phyloP scores from a whole-genome alignment of 2,888 invertebrate species.

The Lampropteryx suffumata region DNA sequence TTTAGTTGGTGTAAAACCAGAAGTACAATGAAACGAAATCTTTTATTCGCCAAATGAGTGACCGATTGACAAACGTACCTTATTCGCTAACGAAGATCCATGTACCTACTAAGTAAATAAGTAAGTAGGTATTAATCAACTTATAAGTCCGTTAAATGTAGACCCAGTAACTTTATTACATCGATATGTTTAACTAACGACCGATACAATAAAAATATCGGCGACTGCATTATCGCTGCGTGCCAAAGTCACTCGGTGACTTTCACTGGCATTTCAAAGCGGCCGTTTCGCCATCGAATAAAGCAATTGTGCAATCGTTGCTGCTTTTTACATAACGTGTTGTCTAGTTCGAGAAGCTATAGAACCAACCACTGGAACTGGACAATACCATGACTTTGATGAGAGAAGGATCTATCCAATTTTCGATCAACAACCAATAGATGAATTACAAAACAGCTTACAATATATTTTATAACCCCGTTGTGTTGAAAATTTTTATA shows the following conservation, averaged over 20 bases:
- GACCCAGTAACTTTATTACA: no score
- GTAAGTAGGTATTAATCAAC: no score
- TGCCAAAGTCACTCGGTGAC: conserved; percentile 76
- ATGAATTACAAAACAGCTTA: not conserved
- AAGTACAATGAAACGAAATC: conserved; percentile 16
- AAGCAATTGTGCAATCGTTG: conserved; percentile 79
- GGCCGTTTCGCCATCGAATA: conserved; percentile 78
- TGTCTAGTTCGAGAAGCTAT: conserved; percentile 41
- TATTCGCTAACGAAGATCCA: no score
- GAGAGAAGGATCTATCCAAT: conserved; percentile 18
- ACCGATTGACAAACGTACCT: no score
- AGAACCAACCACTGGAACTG: conserved; percentile 32
- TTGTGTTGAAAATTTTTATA: not conserved
- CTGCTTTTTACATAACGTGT: conserved; percentile 77
- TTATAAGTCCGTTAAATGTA: no score
- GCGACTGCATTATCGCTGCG: conserved; percentile 48
- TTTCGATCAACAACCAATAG: conserved; percentile 19
- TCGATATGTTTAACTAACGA: conserved; percentile 23
- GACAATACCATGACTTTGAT: conserved; percentile 30
- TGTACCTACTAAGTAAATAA: no score
- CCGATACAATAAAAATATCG: conserved; percentile 34
- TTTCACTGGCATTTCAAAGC: conserved; percentile 78
- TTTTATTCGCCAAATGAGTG: conserved; percentile 32
- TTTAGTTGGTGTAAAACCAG: not conserved
- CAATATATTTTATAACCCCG: not conserved